phyloP scores from a whole-genome alignment of 2,113 vertebrate genomes.

The Toxotes chatareus region DNA sequence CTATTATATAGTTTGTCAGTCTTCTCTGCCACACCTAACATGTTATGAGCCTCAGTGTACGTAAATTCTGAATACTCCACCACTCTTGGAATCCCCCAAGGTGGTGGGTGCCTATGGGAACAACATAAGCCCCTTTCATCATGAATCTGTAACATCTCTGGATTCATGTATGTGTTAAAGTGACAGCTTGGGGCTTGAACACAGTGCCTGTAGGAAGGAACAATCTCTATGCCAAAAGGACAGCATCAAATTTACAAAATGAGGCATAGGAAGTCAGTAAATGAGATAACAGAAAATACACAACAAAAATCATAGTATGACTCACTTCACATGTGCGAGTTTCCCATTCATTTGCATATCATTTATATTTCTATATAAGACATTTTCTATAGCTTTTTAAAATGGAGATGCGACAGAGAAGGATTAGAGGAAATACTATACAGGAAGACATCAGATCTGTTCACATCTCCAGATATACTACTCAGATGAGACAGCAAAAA shows the following conservation, averaged over 20 bases:
- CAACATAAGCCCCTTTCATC: background rate
- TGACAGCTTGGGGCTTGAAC: background rate
- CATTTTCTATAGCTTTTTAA: no score
- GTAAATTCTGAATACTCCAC: background rate
- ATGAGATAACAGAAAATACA: background rate
- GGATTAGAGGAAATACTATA: no score
- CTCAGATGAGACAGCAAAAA: constrained; percentile 21
- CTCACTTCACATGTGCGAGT: no score
- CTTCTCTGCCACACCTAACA: background rate
- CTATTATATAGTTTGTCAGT: background rate
- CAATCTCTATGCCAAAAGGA: background rate
- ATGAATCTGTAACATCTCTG: background rate
- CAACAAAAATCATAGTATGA: no score
- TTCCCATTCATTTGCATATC: no score
- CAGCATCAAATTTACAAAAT: no score
- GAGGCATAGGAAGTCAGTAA: background rate
- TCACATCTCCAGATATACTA: no score
- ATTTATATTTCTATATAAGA: no score
- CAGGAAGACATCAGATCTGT: no score
- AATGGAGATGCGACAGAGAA: no score
- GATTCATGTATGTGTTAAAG: background rate
- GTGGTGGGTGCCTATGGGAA: background rate
- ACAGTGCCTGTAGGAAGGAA: background rate
- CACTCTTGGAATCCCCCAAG: background rate
- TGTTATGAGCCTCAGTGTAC: background rate